phyloP scores from a whole-genome alignment of 2,888 invertebrate species.

The Polyommatus iphigenia region DNA sequence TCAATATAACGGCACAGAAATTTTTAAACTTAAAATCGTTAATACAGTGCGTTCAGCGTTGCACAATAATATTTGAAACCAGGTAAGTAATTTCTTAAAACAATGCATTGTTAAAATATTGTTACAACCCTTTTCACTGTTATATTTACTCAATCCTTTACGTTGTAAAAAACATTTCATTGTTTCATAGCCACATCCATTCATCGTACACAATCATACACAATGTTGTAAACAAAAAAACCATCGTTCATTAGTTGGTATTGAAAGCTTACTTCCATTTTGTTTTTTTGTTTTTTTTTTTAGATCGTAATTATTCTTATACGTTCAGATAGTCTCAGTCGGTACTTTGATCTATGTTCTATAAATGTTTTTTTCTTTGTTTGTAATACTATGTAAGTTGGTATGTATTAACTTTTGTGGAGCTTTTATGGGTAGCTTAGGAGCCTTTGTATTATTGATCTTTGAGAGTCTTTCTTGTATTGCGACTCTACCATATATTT shows the following conservation, averaged over 20 bases:
- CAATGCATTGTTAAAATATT: background rate
- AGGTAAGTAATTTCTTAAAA: background rate
- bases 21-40: background rate
- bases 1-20: too few species aligned
- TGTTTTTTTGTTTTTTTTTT: slow-evolving; percentile 54
- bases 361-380: background rate
- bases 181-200: slow-evolving; percentile 13
- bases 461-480: background rate
- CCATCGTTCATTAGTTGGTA: slow-evolving; percentile 69
- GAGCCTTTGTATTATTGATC: background rate
- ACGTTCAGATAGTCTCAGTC: slow-evolving; percentile 42
- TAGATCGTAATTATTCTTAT: slow-evolving; percentile 61
- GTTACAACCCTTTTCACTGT: background rate
- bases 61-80: background rate
- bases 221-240: slow-evolving; percentile 47
- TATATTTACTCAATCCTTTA: background rate
- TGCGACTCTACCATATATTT: too few species aligned
- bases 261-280: slow-evolving; percentile 67
- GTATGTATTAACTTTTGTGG: slow-evolving; percentile 14
- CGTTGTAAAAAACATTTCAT: background rate
- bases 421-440: background rate
- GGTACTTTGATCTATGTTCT: slow-evolving; percentile 12
- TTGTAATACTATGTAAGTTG: background rate
- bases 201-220: background rate
- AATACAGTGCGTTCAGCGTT: too few species aligned